Evolutionary conservation across 2,888 invertebrate genomes (phyloP).

Genomic region (Congeria kusceri): DNA sequence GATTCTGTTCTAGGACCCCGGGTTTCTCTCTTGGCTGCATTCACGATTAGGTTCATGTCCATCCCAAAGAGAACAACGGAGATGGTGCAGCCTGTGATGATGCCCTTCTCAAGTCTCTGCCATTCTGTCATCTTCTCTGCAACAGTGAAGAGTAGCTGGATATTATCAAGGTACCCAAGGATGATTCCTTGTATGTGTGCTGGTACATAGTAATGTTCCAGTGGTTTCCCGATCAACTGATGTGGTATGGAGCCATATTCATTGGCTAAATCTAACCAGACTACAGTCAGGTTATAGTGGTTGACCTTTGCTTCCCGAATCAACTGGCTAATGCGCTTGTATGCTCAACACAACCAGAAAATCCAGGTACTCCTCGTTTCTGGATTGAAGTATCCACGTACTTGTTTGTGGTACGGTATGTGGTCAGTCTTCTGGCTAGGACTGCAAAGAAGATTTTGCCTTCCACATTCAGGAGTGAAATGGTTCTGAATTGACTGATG

Average conservation of each 20-base stretch:
- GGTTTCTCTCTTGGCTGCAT: no score
- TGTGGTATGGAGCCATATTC: slow-evolving; percentile 36
- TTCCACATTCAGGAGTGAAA: no score
- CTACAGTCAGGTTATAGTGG: slow-evolving; percentile 43
- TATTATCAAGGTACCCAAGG: no score
- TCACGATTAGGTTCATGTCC: no score
- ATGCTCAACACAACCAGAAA: slow-evolving; percentile 29
- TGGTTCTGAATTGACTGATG: no score
- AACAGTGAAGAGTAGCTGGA: no score
- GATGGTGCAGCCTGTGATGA: no score
- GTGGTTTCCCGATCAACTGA: slow-evolving; percentile 9
- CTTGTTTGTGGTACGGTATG: slow-evolving; percentile 23
- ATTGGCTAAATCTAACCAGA: slow-evolving; percentile 42
- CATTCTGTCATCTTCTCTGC: no score
- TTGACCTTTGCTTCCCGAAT: slow-evolving; percentile 29
- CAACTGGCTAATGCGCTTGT: slow-evolving; percentile 32
- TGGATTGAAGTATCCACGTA: no score
- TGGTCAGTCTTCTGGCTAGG: slow-evolving; percentile 33
- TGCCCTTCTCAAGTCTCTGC: no score
- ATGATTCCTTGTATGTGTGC: slow-evolving; percentile 2
- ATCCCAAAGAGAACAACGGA: no score
- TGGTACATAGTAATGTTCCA: slow-evolving; percentile 25
- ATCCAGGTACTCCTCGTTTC: slow-evolving; percentile 24
- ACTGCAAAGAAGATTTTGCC: slow-evolving; percentile 55
- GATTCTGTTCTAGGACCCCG: no score